Evolutionary conservation across 2,113 vertebrate species (phyloP).

Genomic region (Paramisgurnus dabryanus): DNA sequence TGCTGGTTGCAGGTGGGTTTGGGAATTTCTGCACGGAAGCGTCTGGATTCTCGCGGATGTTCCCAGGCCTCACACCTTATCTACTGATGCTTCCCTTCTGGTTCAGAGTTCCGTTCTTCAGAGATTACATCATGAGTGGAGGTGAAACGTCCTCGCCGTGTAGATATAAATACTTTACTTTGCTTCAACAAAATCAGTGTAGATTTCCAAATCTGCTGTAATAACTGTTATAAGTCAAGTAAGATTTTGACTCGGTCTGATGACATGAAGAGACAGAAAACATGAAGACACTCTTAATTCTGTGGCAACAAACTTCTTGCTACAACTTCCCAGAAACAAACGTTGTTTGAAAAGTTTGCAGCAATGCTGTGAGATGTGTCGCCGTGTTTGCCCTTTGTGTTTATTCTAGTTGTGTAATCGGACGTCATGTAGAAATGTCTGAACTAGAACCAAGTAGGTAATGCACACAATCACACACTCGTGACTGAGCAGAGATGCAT

Average conservation of each 20-base stretch:
- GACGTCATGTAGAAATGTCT: conserved; percentile 52
- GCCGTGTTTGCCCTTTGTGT: not conserved
- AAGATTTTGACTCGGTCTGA: no score
- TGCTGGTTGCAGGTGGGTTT: conserved; percentile 75
- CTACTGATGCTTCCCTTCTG: conserved; percentile 80
- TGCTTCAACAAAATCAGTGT: no score
- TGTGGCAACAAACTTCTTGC: no score
- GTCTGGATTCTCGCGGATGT: conserved; percentile 71
- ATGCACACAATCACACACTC: conserved; percentile 7
- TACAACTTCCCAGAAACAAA: no score
- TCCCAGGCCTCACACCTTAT: conserved; percentile 72
- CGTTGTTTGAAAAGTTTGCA: not conserved
- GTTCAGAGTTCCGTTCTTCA: conserved; percentile 78
- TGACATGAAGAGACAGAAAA: no score
- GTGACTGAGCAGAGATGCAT: not conserved
- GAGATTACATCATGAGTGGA: conserved; percentile 78
- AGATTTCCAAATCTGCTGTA: not conserved
- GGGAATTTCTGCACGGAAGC: conserved; percentile 81
- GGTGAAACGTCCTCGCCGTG: conserved; percentile 61
- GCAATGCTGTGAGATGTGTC: not conserved
- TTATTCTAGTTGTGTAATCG: conserved; percentile 36
- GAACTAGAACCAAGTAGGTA: conserved; percentile 34
- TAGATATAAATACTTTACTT: no score
- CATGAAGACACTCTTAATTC: no score
- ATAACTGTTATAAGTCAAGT: no score